phyloP scores from a whole-genome alignment of 2,113 vertebrate genomes.

The Piaya cayana region DNA sequence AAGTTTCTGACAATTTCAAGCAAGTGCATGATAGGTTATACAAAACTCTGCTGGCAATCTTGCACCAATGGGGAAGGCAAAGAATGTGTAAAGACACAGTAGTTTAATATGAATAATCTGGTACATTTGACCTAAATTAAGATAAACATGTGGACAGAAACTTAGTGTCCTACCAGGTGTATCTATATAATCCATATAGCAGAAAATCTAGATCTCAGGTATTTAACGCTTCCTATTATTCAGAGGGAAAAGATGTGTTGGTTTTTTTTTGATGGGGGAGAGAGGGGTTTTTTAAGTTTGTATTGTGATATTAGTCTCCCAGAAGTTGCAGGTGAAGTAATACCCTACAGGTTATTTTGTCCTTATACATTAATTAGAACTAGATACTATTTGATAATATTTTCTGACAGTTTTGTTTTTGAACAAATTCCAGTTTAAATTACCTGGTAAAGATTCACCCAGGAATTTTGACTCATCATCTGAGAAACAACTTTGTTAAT shows the following conservation, averaged over 20 bases:
- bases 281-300: not conserved
- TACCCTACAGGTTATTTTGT: not conserved
- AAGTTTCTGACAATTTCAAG: not conserved
- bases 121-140: not conserved
- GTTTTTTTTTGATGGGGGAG: too few species aligned
- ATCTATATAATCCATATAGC: fast-evolving
- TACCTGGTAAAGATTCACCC: not conserved
- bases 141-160: not conserved
- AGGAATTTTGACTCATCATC: not conserved
- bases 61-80: not conserved
- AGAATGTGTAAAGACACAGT: not conserved
- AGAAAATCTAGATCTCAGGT: not conserved
- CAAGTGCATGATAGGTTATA: too few species aligned
- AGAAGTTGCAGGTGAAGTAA: not conserved
- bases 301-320: not conserved
- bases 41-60: not conserved
- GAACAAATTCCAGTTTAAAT: not conserved
- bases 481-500: not conserved
- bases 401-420: not conserved
- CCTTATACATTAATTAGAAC: not conserved
- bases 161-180: not conserved
- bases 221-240: not conserved
- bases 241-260: not conserved
- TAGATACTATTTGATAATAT: not conserved
- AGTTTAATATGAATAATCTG: not conserved